Evolutionary conservation across 1,140 invertebrate genomes (phyloP).

Genomic region (Drosophila sucinea): DNA sequence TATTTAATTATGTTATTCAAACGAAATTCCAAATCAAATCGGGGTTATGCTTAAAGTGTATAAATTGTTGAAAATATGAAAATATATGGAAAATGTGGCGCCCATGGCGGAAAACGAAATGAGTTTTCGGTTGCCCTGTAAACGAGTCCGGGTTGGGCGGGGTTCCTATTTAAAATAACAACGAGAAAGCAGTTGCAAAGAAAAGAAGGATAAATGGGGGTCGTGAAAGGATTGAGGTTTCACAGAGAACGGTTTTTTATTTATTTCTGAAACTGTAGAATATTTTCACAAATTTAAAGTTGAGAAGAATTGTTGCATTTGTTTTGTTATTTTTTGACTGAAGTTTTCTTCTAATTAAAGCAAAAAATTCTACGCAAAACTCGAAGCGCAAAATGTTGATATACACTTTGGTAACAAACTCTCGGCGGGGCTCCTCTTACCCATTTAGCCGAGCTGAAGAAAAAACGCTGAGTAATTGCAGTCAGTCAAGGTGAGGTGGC

Average conservation of each 20-base stretch:
- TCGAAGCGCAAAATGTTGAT: background rate
- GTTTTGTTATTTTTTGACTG: background rate
- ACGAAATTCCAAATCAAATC: too few species aligned
- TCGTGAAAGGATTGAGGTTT: conserved; percentile 30
- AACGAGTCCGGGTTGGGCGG: conserved; percentile 33
- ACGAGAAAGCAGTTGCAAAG: conserved; percentile 11
- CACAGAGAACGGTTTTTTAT: background rate
- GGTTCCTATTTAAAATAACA: conserved; percentile 46
- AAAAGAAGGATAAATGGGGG: background rate
- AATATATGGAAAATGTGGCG: background rate
- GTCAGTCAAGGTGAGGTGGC: background rate
- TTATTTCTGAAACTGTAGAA: background rate
- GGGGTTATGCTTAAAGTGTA: too few species aligned
- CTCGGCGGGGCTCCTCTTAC: background rate
- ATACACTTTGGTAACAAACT: background rate
- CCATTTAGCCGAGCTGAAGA: background rate
- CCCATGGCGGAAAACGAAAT: background rate
- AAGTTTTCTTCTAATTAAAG: conserved; percentile 9
- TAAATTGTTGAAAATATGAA: too few species aligned
- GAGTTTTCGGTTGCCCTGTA: conserved; percentile 39
- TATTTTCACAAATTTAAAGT: background rate
- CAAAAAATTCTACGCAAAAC: background rate
- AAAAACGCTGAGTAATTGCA: conserved; percentile 64
- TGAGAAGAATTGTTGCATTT: too few species aligned
- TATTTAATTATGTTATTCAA: too few species aligned